Percentiles rank a stretch among this genome's conserved stretches.
These are phyloP conservation scores for Oreochromis tanganicae DNA, from an alignment of 2,113 vertebrate genomes.

Conservation along the genomic window DNA sequence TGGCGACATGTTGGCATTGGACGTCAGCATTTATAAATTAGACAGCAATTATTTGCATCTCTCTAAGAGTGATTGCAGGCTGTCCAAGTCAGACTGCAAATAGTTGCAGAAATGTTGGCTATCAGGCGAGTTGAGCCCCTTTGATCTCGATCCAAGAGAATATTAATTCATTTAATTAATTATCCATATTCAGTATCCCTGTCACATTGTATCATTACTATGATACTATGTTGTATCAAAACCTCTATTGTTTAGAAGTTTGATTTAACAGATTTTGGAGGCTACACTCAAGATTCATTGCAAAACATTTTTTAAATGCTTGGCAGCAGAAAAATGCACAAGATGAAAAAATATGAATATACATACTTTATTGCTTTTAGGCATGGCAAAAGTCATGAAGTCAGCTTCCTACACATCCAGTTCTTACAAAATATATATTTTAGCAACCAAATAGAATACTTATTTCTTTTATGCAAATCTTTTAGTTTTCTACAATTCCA, in stretches of 20 bases:
- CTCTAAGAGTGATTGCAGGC: not conserved
- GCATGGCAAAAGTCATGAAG: not conserved
- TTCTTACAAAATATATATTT: not conserved
- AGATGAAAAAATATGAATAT: not conserved
- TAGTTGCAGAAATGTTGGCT: not conserved
- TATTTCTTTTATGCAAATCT: not conserved
- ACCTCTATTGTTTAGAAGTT: not conserved
- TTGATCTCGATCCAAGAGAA: not conserved
- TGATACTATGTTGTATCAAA: not conserved
- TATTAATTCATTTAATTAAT: not conserved
- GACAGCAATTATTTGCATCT: not conserved
- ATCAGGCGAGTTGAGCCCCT: not conserved
- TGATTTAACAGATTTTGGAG: not conserved
- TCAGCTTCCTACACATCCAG: not conserved
- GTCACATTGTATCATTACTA: not conserved
- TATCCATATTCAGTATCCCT: not conserved
- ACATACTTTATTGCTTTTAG: not conserved
- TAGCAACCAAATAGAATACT: not conserved
- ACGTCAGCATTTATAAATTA: not conserved
- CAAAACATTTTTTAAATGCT: not conserved
- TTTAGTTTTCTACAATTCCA: not conserved
- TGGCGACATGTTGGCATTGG: not conserved
- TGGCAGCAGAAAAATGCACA: not conserved
- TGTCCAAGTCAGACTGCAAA: not conserved
- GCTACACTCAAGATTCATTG: not conserved